phyloP scores from a whole-genome alignment of 2,888 invertebrate species.

The Ormyrus labotus region DNA sequence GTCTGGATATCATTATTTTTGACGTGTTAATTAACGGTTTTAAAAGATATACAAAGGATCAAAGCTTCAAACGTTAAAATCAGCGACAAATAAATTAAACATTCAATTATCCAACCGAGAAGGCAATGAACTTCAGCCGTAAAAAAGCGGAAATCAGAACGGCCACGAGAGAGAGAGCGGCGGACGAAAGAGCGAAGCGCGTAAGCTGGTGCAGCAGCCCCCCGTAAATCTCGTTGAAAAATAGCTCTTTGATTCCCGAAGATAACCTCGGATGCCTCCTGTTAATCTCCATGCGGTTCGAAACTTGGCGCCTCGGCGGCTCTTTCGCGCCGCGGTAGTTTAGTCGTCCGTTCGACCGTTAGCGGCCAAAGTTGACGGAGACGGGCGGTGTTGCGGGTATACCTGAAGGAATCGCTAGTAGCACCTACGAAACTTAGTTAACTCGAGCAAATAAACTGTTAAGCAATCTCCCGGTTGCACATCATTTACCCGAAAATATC shows the following conservation, averaged over 20 bases:
- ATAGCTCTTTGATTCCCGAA: slow-evolving; percentile 49
- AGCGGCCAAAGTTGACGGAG: slow-evolving; percentile 49
- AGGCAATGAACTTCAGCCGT: too few species aligned
- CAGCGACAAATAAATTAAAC: too few species aligned
- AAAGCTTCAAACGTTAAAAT: too few species aligned
- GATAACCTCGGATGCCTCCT: slow-evolving; percentile 42
- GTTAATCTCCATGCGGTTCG: slow-evolving; percentile 53
- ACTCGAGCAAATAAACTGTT: slow-evolving; percentile 48
- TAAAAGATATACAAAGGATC: too few species aligned
- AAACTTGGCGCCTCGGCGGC: slow-evolving; percentile 34
- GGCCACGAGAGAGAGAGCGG: background rate
- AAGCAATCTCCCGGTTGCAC: slow-evolving; percentile 35
- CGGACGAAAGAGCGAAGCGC: too few species aligned
- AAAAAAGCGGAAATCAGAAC: slow-evolving; percentile 18
- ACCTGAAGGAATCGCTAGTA: slow-evolving; percentile 4
- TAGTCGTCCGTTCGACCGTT: slow-evolving; percentile 31
- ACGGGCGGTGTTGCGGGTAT: slow-evolving; percentile 7
- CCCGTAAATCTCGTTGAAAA: slow-evolving; percentile 49
- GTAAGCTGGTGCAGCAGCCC: background rate
- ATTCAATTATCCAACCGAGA: too few species aligned
- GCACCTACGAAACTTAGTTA: slow-evolving; percentile 20
- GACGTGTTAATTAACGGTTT: too few species aligned
- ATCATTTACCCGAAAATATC: slow-evolving; percentile 35
- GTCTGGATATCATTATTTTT: too few species aligned
- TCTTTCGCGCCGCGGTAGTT: slow-evolving; percentile 2